A percentile compares a stretch with the other conserved stretches of the same genome.
These are phyloP conservation scores for Hemithea aestivaria DNA, from an alignment of 2,888 invertebrate genomes.

Conservation along the genomic window DNA sequence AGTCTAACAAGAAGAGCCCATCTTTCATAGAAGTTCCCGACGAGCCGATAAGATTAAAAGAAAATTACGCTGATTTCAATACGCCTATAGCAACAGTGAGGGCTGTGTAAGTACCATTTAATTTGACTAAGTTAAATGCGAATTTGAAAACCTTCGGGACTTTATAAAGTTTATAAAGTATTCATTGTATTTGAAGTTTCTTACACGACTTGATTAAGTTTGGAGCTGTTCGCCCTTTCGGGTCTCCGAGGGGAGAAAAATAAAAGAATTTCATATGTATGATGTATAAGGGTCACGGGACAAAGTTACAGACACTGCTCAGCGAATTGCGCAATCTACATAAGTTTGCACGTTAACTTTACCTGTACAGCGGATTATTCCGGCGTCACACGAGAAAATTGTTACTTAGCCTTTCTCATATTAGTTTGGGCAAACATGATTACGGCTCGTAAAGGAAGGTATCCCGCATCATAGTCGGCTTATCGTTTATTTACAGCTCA, in stretches of 20 bases:
- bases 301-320: too few species aligned
- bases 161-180: constrained; percentile 16
- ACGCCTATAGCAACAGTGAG: constrained; percentile 83
- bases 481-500: constrained; percentile 70
- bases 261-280: constrained; percentile 21
- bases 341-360: too few species aligned
- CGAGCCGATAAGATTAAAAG: constrained; percentile 82
- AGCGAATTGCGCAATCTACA: too few species aligned
- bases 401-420: too few species aligned
- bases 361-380: too few species aligned
- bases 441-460: too few species aligned
- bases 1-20: constrained; percentile 92
- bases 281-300: constrained; percentile 18
- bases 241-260: constrained; percentile 14
- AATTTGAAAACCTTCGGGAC: constrained; percentile 27
- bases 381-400: too few species aligned
- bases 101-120: constrained; percentile 80
- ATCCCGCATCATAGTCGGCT: constrained; percentile 1
- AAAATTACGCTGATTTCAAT: constrained; percentile 86
- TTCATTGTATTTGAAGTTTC: constrained; percentile 24
- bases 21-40: constrained; percentile 82
- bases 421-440: too few species aligned
- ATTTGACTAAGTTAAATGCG: constrained; percentile 27
- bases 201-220: constrained; percentile 20
- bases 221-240: constrained; percentile 11